Conservation (phyloP, 2,797 vertebrate species). For the Furcifer pardalis region DNA sequence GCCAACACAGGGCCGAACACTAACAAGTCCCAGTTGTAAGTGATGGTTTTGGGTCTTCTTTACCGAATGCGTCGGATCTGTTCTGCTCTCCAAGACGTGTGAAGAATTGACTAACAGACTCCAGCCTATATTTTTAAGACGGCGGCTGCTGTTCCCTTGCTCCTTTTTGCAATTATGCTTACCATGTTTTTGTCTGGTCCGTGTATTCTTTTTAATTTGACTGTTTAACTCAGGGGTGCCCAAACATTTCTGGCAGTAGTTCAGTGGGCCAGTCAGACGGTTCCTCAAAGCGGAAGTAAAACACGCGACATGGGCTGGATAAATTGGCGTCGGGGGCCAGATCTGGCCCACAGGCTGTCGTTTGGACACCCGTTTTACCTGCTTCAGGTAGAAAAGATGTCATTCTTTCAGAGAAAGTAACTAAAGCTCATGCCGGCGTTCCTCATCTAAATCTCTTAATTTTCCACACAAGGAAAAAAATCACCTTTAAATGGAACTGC, state of each 20-base stretch:
- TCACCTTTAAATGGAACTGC: background rate
- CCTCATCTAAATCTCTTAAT: background rate
- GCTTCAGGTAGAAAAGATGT: background rate
- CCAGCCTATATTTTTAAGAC: background rate
- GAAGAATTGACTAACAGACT: no score
- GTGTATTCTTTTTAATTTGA: background rate
- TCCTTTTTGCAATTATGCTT: background rate
- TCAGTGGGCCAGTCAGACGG: no score
- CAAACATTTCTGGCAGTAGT: no score
- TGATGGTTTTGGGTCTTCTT: constrained; percentile 40
- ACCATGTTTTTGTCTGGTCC: background rate
- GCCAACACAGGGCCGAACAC: constrained; percentile 96
- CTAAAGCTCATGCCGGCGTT: no score
- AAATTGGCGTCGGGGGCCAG: no score
- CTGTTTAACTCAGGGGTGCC: no score
- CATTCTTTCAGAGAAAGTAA: background rate
- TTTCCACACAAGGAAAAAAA: background rate
- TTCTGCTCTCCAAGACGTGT: background rate
- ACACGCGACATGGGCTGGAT: no score
- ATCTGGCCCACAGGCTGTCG: no score
- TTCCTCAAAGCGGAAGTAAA: no score
- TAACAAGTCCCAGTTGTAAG: constrained; percentile 99
- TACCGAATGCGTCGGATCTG: background rate
- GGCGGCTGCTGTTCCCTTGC: background rate
- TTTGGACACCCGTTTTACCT: no score